Conservation (phyloP, 2,113 vertebrate species). For the Gopherus flavomarginatus region DNA sequence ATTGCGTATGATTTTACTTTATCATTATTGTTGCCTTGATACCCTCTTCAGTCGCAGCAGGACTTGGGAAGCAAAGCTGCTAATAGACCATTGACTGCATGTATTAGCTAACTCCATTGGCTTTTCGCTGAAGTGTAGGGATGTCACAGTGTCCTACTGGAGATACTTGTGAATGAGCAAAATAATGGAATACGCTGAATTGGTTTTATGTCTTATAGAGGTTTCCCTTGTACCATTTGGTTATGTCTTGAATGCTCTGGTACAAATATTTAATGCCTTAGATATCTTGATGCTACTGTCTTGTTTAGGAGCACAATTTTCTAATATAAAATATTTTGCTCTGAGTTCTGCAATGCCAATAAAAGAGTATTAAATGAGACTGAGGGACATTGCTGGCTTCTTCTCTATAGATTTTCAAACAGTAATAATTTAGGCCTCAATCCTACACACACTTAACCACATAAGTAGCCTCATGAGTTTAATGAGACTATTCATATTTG, state of each 20-base stretch:
- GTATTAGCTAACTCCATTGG: slow-evolving; percentile 19
- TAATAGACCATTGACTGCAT: slow-evolving; percentile 59
- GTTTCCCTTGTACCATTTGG: not conserved
- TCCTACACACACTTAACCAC: not conserved
- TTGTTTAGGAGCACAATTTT: not conserved
- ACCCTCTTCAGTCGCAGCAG: slow-evolving; percentile 58
- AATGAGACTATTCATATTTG: not conserved
- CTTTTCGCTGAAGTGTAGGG: not conserved
- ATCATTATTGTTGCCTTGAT: slow-evolving; percentile 67
- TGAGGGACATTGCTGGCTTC: not conserved
- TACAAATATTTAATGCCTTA: not conserved
- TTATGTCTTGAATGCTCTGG: not conserved
- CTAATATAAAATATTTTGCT: not conserved
- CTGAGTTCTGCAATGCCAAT: not conserved
- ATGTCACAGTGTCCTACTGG: slow-evolving; percentile 51
- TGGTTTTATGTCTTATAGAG: slow-evolving; percentile 30
- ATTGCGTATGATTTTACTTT: slow-evolving; percentile 63
- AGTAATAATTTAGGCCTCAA: not conserved
- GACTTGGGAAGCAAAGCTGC: slow-evolving; percentile 65
- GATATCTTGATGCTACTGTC: not conserved
- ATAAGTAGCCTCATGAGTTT: not conserved
- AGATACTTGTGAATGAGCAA: slow-evolving; percentile 61
- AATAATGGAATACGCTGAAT: slow-evolving; percentile 20
- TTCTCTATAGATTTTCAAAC: not conserved
- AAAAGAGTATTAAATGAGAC: not conserved